phyloP scores from a whole-genome alignment of 1,140 invertebrate genomes.

The Orchestia grillus region DNA sequence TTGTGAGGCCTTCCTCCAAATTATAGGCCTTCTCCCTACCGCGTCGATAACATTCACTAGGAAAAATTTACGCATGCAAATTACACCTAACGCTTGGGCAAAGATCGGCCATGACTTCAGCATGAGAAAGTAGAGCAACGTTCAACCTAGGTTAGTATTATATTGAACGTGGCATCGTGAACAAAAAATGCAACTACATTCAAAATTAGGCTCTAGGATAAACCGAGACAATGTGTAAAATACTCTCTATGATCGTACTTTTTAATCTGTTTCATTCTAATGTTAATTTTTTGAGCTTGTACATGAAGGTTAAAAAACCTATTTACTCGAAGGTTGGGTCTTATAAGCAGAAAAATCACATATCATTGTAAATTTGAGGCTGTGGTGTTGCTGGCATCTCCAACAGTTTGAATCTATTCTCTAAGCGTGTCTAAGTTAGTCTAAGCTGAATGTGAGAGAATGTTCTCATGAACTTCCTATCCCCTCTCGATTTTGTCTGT shows the following conservation, averaged over 20 bases:
- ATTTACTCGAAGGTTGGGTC: background rate
- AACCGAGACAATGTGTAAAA: background rate
- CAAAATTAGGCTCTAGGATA: background rate
- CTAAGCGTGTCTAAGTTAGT: background rate
- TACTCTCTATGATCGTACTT: background rate
- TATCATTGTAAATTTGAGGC: background rate
- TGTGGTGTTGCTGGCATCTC: background rate
- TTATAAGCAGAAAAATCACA: background rate
- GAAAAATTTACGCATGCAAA: background rate
- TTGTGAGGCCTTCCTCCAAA: slow-evolving; percentile 20
- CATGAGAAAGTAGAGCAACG: slow-evolving; percentile 7
- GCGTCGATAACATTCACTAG: background rate
- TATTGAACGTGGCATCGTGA: background rate
- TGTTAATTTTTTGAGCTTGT: background rate
- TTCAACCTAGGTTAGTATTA: background rate
- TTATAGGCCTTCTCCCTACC: background rate
- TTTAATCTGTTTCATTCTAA: background rate
- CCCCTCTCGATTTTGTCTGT: background rate
- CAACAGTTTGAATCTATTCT: no score
- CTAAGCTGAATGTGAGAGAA: background rate
- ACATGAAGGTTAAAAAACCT: background rate
- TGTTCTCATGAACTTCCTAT: background rate
- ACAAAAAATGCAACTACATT: background rate
- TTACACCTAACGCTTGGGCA: background rate
- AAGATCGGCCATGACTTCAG: background rate